phyloP scores from a whole-genome alignment of 1,140 invertebrate genomes.

The Samia ricini region DNA sequence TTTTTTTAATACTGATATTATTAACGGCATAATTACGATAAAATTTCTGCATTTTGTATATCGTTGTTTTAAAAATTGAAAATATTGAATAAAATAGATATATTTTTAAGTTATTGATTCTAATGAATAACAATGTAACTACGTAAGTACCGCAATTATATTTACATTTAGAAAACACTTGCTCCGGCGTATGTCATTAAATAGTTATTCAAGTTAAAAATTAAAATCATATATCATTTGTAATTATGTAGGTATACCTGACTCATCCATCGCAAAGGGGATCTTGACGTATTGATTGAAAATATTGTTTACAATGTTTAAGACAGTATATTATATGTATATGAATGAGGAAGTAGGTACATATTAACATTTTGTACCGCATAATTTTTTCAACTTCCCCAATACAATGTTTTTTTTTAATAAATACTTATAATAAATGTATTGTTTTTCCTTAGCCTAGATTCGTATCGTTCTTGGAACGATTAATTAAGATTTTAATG shows the following conservation, averaged over 20 bases:
- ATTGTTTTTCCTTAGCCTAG: background rate
- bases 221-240: background rate
- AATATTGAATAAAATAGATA: too few species aligned
- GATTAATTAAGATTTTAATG: background rate
- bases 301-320: background rate
- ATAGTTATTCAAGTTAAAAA: background rate
- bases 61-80: too few species aligned
- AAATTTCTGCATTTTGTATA: too few species aligned
- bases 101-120: too few species aligned
- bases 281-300: background rate
- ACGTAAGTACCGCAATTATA: background rate
- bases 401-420: background rate
- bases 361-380: background rate
- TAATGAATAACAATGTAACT: background rate
- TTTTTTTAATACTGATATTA: too few species aligned
- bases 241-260: background rate
- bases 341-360: background rate
- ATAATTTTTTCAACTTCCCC: background rate
- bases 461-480: conserved; percentile 1
- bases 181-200: background rate
- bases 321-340: background rate
- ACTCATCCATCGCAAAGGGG: background rate
- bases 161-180: background rate
- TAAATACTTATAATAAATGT: too few species aligned
- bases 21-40: too few species aligned